Percentiles rank a stretch among this genome's conserved stretches.
phyloP scores from a whole-genome alignment of 2,888 invertebrate species.

The Encarsia formosa region DNA sequence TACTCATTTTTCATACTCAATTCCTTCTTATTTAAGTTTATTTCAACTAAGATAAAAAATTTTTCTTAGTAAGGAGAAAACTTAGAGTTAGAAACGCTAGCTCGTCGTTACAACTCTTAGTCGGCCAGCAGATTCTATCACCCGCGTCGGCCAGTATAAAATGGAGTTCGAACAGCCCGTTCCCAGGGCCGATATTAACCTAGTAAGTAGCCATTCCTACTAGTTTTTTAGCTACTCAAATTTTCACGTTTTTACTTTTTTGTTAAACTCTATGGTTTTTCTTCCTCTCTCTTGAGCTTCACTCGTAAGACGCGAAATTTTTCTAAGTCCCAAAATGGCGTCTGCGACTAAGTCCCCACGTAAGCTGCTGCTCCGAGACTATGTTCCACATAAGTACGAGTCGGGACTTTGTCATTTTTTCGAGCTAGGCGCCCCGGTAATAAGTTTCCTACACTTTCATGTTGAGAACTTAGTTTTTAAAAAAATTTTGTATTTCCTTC shows the following conservation, averaged over 20 bases:
- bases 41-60: too few relatives aligned
- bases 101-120: too few relatives aligned
- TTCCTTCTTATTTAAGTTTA: too few relatives aligned
- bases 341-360: slow-evolving; percentile 54
- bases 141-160: slow-evolving; percentile 35
- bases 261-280: slow-evolving; percentile 12
- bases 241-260: slow-evolving; percentile 32
- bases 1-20: too few relatives aligned
- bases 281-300: slow-evolving; percentile 57
- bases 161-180: slow-evolving; percentile 46
- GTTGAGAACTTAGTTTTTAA: too few relatives aligned
- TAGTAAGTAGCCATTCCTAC: slow-evolving; percentile 37
- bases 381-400: neutral
- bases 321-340: slow-evolving; percentile 87
- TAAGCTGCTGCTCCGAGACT: slow-evolving; percentile 3
- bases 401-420: neutral
- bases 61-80: too few relatives aligned
- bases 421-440: too few relatives aligned
- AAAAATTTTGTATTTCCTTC: too few relatives aligned
- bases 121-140: slow-evolving; percentile 42
- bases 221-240: too few relatives aligned
- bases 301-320: slow-evolving; percentile 58
- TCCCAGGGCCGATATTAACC: slow-evolving; percentile 37
- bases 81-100: too few relatives aligned
- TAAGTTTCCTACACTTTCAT: too few relatives aligned